phyloP scores from a whole-genome alignment of 1,140 invertebrate species.

The Steinernema khuongi region DNA sequence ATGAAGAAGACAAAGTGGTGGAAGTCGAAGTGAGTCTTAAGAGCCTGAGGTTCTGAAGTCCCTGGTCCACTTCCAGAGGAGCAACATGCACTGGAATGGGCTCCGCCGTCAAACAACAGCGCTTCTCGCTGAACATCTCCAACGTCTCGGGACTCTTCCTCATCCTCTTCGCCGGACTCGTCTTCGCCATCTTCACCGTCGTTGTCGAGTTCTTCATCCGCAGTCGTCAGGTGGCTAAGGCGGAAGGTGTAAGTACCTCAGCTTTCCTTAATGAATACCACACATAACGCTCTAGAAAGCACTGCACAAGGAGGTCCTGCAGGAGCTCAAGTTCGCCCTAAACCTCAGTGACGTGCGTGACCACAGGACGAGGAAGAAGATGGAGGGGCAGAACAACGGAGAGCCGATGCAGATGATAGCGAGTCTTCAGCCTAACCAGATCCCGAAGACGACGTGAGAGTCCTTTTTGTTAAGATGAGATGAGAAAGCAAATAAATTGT shows the following conservation, averaged over 20 bases:
- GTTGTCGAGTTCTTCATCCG: constrained; percentile 14
- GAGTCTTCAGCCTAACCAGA: background rate
- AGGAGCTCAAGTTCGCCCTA: background rate
- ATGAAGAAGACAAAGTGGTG: constrained; percentile 59
- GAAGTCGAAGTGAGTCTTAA: constrained; percentile 54
- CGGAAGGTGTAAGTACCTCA: background rate
- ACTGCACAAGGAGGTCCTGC: background rate
- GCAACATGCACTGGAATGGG: constrained; percentile 54
- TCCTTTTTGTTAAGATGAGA: no score
- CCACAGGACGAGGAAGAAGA: background rate
- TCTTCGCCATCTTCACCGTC: constrained; percentile 26
- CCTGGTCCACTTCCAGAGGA: constrained; percentile 42
- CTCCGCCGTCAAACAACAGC: constrained; percentile 55
- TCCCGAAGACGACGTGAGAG: background rate
- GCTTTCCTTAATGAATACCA: background rate
- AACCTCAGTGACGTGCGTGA: background rate
- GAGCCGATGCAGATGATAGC: background rate
- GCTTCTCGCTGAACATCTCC: constrained; percentile 52
- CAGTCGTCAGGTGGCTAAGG: background rate
- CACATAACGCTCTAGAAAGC: background rate
- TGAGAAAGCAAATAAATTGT: no score
- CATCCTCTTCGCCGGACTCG: constrained; percentile 49
- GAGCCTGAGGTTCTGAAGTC: background rate
- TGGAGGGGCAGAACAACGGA: background rate
- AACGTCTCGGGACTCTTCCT: constrained; percentile 58